A percentile compares a stretch with the other conserved stretches of the same genome.
These are phyloP conservation scores for Lates japonicus DNA, from an alignment of 2,797 vertebrate genomes.

Conservation along the genomic window DNA sequence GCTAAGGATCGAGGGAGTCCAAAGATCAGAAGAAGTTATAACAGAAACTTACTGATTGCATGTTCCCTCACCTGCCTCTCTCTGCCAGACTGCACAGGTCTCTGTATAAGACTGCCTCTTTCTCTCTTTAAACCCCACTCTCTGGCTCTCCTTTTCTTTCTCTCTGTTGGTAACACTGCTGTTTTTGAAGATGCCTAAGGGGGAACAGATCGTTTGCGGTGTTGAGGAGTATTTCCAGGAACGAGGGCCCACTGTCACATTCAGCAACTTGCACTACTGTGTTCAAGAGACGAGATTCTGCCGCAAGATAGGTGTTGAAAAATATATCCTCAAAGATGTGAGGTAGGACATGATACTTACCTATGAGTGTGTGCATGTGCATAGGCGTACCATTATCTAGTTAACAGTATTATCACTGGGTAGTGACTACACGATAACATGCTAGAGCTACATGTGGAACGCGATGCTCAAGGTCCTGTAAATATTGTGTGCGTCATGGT, in stretches of 20 bases:
- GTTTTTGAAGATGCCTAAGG: constrained; percentile 62
- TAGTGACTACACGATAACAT: neutral
- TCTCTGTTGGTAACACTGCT: neutral
- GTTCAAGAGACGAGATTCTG: constrained; percentile 75
- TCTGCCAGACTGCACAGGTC: no score
- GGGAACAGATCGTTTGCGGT: neutral
- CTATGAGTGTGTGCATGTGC: neutral
- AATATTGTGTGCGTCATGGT: neutral
- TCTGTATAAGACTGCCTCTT: neutral
- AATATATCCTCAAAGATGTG: constrained; percentile 83
- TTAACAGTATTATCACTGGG: neutral
- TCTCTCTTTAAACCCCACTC: neutral
- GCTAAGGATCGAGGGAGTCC: constrained; percentile 35
- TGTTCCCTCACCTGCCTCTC: neutral
- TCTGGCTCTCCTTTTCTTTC: neutral
- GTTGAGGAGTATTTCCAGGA: constrained; percentile 61
- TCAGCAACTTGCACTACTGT: constrained; percentile 79
- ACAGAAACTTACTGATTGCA: neutral
- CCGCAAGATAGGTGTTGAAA: constrained; percentile 69
- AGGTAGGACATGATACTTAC: constrained; percentile 70
- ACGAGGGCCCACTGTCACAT: constrained; percentile 80
- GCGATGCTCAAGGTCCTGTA: neutral
- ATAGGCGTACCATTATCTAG: neutral
- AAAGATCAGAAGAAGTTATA: constrained; percentile 55
- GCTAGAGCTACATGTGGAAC: neutral